Base-by-base conservation (phyloP, 2,888 invertebrate genomes). In the Tortrix viridana region DNA sequence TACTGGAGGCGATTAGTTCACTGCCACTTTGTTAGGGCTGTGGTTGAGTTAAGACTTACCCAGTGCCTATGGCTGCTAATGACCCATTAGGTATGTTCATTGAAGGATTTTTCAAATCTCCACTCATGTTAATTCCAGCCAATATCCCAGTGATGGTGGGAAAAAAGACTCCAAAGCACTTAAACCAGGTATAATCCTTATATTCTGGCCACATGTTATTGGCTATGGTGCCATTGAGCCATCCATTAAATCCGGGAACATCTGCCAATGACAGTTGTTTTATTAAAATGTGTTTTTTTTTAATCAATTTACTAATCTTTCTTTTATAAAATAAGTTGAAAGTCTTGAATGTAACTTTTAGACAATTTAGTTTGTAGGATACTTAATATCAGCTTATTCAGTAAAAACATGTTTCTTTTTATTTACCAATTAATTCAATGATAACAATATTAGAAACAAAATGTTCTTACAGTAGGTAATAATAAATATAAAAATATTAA, bases 61-160 rank as follows among this genome's bases (percentile, higher is more conserved):
- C 97, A 57, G 97, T 96, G 65, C 96, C 95, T 69, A 99, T 95
- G 49, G 99, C 98, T 43, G 98, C 96, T 58, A 99, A 87, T 2
- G 98, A 98, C 14, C 99, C 99, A 85, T 97, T 96, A 0, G 99
- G 98, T 79, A 99, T 99, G 84, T 98, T 97, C 46, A 95, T 94
- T 5, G 97, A 96, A 1, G 99, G 99, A 72, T 98, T 96, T 72
- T 95, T 94, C 61, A 99, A 93, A 86, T 99, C 99, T 14, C 98
- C 98, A 80, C 98, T 98, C 99, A 99, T 99, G 82, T 99, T 99
- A 73, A 99, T 98, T 37, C 99, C 99, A 5, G 99, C 98, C 70
- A 99, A 92, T 67, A 99, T 97, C 16, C 99, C 99, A 50, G 99
- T 98, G 23, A 99, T 97, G 0, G 99, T 98, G 14, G 99, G 98